Percentiles rank a stretch among this genome's conserved stretches.
Evolutionary conservation across 2,888 invertebrate genomes (phyloP).

Genomic region (Harpalus rubripes): DNA sequence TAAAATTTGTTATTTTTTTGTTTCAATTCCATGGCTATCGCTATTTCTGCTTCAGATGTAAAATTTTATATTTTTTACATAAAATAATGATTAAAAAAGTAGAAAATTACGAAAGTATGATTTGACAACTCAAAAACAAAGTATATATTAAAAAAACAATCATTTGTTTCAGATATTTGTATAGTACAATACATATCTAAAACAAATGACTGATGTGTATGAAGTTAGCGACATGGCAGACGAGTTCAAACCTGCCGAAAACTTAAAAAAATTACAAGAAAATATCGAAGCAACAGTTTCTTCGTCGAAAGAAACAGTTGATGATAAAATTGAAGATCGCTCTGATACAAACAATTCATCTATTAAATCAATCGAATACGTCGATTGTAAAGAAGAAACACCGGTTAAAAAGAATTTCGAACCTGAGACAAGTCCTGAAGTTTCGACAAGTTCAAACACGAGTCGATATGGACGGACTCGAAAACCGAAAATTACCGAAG

Average conservation of each 20-base stretch:
- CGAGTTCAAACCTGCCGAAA: neutral
- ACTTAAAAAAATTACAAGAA: constrained; percentile 42
- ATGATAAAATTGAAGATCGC: neutral
- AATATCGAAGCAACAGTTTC: neutral
- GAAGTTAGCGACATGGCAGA: constrained; percentile 3
- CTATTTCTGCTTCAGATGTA: too few species aligned
- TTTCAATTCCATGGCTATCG: too few species aligned
- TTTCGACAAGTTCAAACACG: constrained; percentile 37
- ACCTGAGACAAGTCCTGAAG: constrained; percentile 8
- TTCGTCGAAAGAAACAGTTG: neutral
- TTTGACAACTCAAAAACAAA: too few species aligned
- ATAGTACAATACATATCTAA: constrained; percentile 3
- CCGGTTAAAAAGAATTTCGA: neutral
- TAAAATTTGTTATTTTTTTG: too few species aligned
- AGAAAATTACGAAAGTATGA: too few species aligned
- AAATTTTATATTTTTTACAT: too few species aligned
- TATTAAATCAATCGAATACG: neutral
- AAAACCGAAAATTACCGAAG: constrained; percentile 78
- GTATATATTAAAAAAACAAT: too few species aligned
- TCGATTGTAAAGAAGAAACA: too few species aligned
- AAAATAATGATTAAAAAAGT: too few species aligned
- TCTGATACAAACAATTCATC: neutral
- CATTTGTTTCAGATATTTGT: constrained; percentile 31
- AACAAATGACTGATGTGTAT: constrained; percentile 26
- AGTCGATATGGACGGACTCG: constrained; percentile 81